Evolutionary conservation across 2,888 invertebrate species (phyloP), one percentile per base, ranked within the genome.

Genomic region (Clunio marinus): DNA sequence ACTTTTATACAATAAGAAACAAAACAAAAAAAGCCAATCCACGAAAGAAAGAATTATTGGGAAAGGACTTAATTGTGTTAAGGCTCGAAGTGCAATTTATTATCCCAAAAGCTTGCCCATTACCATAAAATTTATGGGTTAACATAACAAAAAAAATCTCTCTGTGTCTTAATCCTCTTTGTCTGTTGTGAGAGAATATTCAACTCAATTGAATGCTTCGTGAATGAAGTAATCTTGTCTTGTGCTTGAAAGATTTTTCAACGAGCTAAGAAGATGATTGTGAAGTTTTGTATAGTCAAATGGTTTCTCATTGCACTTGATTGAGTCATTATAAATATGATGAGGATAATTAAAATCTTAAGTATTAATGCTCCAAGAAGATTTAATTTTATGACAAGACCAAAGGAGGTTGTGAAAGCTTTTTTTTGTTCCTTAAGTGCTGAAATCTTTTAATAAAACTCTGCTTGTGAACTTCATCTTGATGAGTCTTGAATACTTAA

Each of bases 181-280:
- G 15, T 51, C 51, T 51, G 13, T n/a, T 51, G 4, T 3, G 3
- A 17, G 51, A n/a, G n/a, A n/a, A n/a, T n/a, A 51, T 13, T 13
- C 2, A 4, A 20, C 22, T 17, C 51, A 51, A 51, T 51, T n/a
- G 51, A 45, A 51, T n/a, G 13, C 22, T 51, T 51, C 17, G 51
- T n/a, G n/a, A n/a, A n/a, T n/a, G n/a, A n/a, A n/a, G n/a, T 17
- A 51, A 51, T 51, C 51, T 51, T 22, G 22, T 51, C 51, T 51
- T 22, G 51, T 13, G 51, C 2, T 2, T 22, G 2, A n/a, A 22
- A 51, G 17, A 51, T 15, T 45, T 15, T 45, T n/a, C n/a, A n/a
- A 45, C 17, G 51, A 41, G n/a, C 41, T 2, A 10, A n/a, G 15
- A 32, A 32, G 10, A 8, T 32, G 32, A 5, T 32, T 32, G 32